Conservation (phyloP, 37 sponge, comb jelly and placozoan species). For the Spongia lamella region DNA sequence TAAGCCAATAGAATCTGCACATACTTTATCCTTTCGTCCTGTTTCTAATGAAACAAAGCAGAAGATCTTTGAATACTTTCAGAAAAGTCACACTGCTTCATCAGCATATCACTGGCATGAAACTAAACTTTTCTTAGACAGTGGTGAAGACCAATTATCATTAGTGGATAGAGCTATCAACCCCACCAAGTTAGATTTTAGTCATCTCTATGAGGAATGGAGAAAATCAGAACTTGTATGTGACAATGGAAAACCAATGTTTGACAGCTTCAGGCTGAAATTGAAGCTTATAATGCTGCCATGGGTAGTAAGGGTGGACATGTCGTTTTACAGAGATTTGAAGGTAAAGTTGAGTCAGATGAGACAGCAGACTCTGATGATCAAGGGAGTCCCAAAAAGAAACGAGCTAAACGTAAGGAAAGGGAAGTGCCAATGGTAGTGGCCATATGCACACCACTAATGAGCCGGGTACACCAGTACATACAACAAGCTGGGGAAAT, state of each 20-base stretch:
- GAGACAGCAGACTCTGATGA: no score
- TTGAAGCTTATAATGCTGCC: constrained; percentile 1
- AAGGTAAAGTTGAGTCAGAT: not conserved
- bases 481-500: constrained; percentile 14
- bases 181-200: not conserved
- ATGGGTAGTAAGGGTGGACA: not conserved
- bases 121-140: not conserved
- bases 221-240: not conserved
- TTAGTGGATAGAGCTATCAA: not conserved
- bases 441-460: constrained; percentile 13
- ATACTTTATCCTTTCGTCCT: constrained; percentile 9
- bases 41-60: constrained; percentile 19
- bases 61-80: constrained; percentile 4
- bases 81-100: constrained; percentile 7
- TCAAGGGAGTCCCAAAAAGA: not conserved
- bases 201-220: constrained; percentile 14
- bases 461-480: constrained; percentile 14
- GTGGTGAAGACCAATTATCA: not conserved
- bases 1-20: constrained; percentile 12
- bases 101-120: constrained; percentile 20
- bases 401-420: not conserved
- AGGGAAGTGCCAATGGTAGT: constrained; percentile 5
- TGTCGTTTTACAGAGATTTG: not conserved
- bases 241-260: constrained; percentile 22
- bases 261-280: constrained; percentile 11